These are phyloP conservation scores for Perognathus longimembris DNA, from an alignment of 2,113 vertebrate genomes.

Conservation along the genomic window DNA sequence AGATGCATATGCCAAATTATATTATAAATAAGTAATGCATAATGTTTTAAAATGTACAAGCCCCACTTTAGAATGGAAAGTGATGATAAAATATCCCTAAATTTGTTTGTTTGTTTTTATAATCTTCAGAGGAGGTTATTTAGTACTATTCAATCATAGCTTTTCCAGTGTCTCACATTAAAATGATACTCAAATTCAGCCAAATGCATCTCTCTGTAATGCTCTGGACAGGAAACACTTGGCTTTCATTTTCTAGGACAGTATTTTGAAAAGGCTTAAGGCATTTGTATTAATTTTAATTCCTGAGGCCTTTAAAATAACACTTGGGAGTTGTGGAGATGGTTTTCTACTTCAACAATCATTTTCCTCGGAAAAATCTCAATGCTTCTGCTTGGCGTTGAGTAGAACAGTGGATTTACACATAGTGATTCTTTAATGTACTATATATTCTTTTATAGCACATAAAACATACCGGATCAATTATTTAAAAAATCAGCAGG, in stretches of 20 bases:
- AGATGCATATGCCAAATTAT: constrained; percentile 34
- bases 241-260: constrained; percentile 49
- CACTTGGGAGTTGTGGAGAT: not conserved
- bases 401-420: constrained; percentile 68
- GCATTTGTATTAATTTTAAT: constrained; percentile 75
- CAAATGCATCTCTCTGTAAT: constrained; percentile 11
- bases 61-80: not conserved
- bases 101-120: constrained; percentile 14
- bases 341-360: not conserved
- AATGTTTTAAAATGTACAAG: constrained; percentile 28
- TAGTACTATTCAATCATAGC: constrained; percentile 47
- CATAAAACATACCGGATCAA: not conserved
- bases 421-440: not conserved
- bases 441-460: constrained; percentile 38
- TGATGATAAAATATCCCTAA: constrained; percentile 51
- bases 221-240: constrained; percentile 9
- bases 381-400: constrained; percentile 28
- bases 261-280: constrained; percentile 38
- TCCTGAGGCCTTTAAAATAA: constrained; percentile 48
- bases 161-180: constrained; percentile 15
- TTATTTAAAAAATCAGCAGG: constrained; percentile 16
- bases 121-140: constrained; percentile 46
- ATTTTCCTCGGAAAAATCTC: constrained; percentile 29
- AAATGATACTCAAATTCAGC: not conserved
- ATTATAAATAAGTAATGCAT: constrained; percentile 53